Conservation (phyloP, 2,797 vertebrate genomes). For the Chromobotia macracanthus region DNA sequence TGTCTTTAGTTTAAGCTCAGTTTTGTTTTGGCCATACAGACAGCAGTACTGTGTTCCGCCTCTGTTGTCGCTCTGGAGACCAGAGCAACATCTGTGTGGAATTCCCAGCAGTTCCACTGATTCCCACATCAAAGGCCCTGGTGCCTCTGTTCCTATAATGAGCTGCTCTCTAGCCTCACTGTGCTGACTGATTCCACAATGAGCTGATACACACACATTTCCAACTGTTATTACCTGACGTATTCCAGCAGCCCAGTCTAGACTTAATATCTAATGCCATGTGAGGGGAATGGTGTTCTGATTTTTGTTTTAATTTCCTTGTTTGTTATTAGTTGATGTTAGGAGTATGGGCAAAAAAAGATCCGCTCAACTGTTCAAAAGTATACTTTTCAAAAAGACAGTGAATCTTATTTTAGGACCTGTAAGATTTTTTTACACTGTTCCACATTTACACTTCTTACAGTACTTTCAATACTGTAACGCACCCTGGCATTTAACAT, state of each 20-base stretch:
- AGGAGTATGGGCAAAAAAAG: no score
- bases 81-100: slow-evolving; percentile 40
- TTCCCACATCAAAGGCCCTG: slow-evolving; percentile 27
- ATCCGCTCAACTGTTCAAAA: no score
- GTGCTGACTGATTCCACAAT: background rate
- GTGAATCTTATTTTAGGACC: no score
- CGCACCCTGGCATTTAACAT: no score
- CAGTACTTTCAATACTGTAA: no score
- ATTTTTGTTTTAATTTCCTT: background rate
- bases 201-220: slow-evolving; percentile 5
- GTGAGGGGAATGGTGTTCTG: background rate
- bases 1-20: background rate
- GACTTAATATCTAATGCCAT: background rate
- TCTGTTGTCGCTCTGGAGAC: slow-evolving; percentile 27
- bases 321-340: no score
- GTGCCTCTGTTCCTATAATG: slow-evolving; percentile 30
- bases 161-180: slow-evolving; percentile 23
- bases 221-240: background rate
- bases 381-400: no score
- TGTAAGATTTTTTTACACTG: no score
- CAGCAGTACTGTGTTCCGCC: slow-evolving; percentile 2
- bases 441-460: no score
- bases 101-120: slow-evolving; percentile 37
- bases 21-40: background rate
- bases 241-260: background rate